Evolutionary conservation across 2,888 invertebrate genomes (phyloP), one percentile per base, ranked within the genome.

Genomic region (Pammene aurita): DNA sequence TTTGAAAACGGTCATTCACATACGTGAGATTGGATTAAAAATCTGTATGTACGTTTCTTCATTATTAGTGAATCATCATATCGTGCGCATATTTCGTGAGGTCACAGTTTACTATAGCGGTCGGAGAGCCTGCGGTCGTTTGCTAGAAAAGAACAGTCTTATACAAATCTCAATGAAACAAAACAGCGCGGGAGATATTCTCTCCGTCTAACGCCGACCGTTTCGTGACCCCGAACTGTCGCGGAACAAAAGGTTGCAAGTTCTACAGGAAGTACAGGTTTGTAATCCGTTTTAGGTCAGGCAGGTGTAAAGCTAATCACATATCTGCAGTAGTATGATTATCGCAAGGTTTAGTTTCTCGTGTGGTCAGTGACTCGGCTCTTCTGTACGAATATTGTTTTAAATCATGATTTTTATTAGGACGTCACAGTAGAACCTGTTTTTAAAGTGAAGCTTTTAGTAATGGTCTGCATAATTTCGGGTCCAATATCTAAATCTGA

Each of bases 71-170:
- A 91, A 88, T 90, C 91, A 90, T 85, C 85, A 85, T 87, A 89
- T 87, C 89, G 89, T 89, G 89, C 88, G 85, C 87, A 89, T 87
- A 90, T 92, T 92, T 92, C 91, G 92, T 91, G 91, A 91, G 92
- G 92, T 92, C 91, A 91, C 89, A 92, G 92, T 90, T 90, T 91
- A 90, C 85, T 90, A 87, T 92, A 91, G 91, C 92, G 92, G 92
- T 90, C 86, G 87, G 85, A 86, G 88, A 87, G 91, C 89, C 91
- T 88, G 87, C 87, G 89, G 90, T 88, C 88, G 87, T 90, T 84
- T 79, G 84, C 77, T 72, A 71, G 86, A 87, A 72, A 76, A 81
- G 81, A 86, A 87, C 71, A 72, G 78, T 71, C 73, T 73, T 79
- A 86, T 84, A 72, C 71, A 72, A 73, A 74, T 73, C 76, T 74